A percentile compares a stretch with the other conserved stretches of the same genome.
phyloP scores from a whole-genome alignment of 30 jellyfish, hydroid and myxozoan species.

The Pseudorhiza aurosa region DNA sequence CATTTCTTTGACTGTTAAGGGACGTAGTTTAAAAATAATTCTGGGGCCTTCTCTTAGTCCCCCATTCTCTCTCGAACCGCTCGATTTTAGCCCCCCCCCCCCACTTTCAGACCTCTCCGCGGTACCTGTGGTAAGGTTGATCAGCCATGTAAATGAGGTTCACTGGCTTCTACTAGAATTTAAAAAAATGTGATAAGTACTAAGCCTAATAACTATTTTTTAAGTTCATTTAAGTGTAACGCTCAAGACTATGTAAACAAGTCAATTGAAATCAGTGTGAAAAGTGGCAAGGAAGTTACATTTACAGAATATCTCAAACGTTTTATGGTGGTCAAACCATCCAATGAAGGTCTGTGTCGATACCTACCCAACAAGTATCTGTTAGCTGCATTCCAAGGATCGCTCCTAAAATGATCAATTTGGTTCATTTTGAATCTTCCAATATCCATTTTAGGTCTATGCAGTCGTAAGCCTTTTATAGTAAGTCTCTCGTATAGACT shows the following conservation, averaged over 20 bases:
- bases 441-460: slow-evolving; percentile 21
- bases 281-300: neutral
- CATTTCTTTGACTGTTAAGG: too few relatives aligned
- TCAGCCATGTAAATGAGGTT: too few relatives aligned
- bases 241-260: neutral
- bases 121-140: too few relatives aligned
- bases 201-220: too few relatives aligned
- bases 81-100: too few relatives aligned
- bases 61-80: too few relatives aligned
- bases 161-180: neutral
- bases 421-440: slow-evolving; percentile 67
- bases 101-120: too few relatives aligned
- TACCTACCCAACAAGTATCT: neutral
- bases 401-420: slow-evolving; percentile 25
- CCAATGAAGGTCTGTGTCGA: neutral
- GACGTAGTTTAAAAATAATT: too few relatives aligned
- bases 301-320: neutral
- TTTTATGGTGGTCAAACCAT: slow-evolving; percentile 21
- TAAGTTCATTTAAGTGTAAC: neutral
- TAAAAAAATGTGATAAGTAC: neutral
- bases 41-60: too few relatives aligned
- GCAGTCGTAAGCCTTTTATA: slow-evolving; percentile 9
- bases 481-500: slow-evolving; percentile 17
- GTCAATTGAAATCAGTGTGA: slow-evolving; percentile 24
- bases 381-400: neutral